phyloP scores from a whole-genome alignment of 2,888 invertebrate species.

The Hypena proboscidalis region DNA sequence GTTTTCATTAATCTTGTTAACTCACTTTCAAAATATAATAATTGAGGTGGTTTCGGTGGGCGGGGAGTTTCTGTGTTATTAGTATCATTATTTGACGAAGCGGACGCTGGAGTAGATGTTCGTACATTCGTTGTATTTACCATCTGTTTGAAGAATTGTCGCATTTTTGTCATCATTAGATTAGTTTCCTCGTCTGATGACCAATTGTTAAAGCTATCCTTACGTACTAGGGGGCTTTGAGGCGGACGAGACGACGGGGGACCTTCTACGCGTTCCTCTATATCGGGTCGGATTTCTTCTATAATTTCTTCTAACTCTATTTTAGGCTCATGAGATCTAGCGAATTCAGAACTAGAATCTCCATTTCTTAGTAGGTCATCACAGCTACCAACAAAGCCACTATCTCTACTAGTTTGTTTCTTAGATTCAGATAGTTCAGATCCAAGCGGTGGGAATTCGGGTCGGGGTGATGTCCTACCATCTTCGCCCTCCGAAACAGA shows the following conservation, averaged over 20 bases:
- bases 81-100: too few relatives aligned
- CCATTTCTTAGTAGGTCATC: conserved; percentile 92
- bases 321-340: conserved; percentile 82
- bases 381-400: conserved; percentile 95
- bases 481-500: conserved; percentile 88
- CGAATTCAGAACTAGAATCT: conserved; percentile 81
- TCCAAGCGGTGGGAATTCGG: conserved; percentile 86
- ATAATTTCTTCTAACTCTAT: conserved; percentile 85
- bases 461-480: conserved; percentile 88
- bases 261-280: conserved; percentile 76
- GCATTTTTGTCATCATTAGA: conserved; percentile 97
- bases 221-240: conserved; percentile 88
- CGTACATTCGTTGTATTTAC: conserved; percentile 88
- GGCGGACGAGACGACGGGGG: conserved; percentile 83
- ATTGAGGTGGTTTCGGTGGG: conserved; percentile 92
- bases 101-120: conserved; percentile 81
- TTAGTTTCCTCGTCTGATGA: conserved; percentile 97
- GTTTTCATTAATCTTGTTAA: conserved; percentile 96
- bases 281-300: conserved; percentile 85
- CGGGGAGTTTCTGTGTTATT: conserved; percentile 85
- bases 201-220: conserved; percentile 97
- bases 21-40: conserved; percentile 96
- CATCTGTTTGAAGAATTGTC: conserved; percentile 96
- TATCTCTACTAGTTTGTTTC: conserved; percentile 94
- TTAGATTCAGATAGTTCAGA: conserved; percentile 87